Percentiles rank a stretch among this genome's conserved stretches.
Evolutionary conservation across 2,888 invertebrate species (phyloP).

Genomic region (Malacosoma neustria): DNA sequence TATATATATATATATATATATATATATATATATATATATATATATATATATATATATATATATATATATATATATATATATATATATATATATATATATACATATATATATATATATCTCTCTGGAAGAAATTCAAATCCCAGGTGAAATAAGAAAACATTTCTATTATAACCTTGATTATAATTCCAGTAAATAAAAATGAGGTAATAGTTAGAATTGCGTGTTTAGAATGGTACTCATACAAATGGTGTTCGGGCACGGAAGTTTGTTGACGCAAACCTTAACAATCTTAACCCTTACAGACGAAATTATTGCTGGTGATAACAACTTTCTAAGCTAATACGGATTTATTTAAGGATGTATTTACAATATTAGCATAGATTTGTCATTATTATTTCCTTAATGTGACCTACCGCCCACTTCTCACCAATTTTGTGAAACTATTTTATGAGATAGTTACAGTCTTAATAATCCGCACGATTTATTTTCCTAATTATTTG

Average conservation of each 20-base stretch:
- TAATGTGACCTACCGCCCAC: background rate
- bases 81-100: too few species aligned
- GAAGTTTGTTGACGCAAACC: constrained; percentile 18
- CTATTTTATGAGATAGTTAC: background rate
- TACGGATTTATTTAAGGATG: background rate
- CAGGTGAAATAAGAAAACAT: too few species aligned
- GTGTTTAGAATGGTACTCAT: constrained; percentile 24
- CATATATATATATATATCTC: too few species aligned
- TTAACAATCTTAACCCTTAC: background rate
- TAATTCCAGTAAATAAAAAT: constrained; percentile 1
- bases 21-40: too few species aligned
- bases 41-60: too few species aligned
- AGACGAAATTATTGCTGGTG: background rate
- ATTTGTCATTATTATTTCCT: background rate
- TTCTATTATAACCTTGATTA: too few species aligned
- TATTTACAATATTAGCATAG: background rate
- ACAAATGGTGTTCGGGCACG: constrained; percentile 34
- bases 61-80: too few species aligned
- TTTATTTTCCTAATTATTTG: too few species aligned
- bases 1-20: too few species aligned
- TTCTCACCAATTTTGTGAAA: background rate
- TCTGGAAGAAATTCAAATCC: too few species aligned
- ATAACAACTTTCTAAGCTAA: background rate
- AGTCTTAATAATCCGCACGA: too few species aligned
- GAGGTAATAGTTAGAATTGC: constrained; percentile 27